Percentiles rank a stretch among this genome's conserved stretches.
phyloP scores from a whole-genome alignment of 2,888 invertebrate species.

The Agrochola circellaris region DNA sequence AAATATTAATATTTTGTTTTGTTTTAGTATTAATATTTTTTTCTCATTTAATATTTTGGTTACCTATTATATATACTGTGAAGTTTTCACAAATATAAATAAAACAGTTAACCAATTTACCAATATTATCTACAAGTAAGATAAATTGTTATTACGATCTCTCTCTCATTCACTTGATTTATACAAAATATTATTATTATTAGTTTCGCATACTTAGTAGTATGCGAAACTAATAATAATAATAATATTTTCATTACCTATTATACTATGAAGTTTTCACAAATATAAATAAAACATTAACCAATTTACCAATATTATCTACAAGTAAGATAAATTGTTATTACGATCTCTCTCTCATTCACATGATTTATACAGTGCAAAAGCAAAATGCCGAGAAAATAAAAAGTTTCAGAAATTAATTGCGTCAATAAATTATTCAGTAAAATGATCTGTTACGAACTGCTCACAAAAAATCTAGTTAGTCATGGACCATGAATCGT shows the following conservation, averaged over 20 bases:
- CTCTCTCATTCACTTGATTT: slow-evolving; percentile 36
- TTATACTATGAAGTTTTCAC: not conserved
- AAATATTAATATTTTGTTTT: no score
- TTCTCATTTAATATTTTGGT: no score
- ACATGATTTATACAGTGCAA: slow-evolving; percentile 50
- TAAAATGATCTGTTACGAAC: slow-evolving; percentile 47
- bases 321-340: slow-evolving; percentile 32
- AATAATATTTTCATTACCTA: no score
- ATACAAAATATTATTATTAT: no score
- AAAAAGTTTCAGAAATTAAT: slow-evolving; percentile 59
- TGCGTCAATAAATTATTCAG: slow-evolving; percentile 65
- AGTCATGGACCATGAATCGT: slow-evolving; percentile 57
- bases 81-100: not conserved
- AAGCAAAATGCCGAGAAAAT: slow-evolving; percentile 36
- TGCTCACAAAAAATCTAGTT: slow-evolving; percentile 56
- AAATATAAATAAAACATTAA: no score
- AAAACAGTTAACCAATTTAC: not conserved
- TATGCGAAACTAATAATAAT: no score
- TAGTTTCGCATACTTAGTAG: no score
- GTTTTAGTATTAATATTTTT: no score
- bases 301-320: not conserved
- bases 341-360: not conserved
- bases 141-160: slow-evolving; percentile 33
- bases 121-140: not conserved
- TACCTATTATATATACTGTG: no score